Evolutionary conservation across 2,888 invertebrate species (phyloP).

Genomic region (Ganaspis brasiliensis): DNA sequence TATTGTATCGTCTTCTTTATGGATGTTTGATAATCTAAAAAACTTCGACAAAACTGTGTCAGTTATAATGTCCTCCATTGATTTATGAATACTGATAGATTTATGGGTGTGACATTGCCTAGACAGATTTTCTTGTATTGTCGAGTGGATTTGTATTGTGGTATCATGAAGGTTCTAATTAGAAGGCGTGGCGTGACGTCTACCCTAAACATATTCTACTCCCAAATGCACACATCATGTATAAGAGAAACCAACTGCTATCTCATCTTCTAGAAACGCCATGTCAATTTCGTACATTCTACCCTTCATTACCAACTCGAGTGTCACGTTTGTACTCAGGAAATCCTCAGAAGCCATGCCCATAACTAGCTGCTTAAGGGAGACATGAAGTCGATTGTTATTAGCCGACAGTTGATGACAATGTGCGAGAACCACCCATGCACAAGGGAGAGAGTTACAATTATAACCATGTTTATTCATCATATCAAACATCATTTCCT

Average conservation of each 20-base stretch:
- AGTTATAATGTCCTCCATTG: too few species aligned
- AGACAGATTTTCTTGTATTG: constrained; percentile 3
- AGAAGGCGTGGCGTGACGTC: not conserved
- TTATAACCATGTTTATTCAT: not conserved
- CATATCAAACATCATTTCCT: too few species aligned
- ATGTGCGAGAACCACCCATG: not conserved
- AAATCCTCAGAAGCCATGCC: constrained; percentile 15
- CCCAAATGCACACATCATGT: constrained; percentile 1
- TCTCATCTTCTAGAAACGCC: constrained; percentile 5
- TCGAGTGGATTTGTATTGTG: not conserved
- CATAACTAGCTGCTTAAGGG: not conserved
- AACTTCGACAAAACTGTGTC: too few species aligned
- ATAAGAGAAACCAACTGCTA: constrained; percentile 15
- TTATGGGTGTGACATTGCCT: not conserved
- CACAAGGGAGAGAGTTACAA: not conserved
- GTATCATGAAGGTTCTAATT: constrained; percentile 21
- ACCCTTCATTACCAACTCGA: constrained; percentile 16
- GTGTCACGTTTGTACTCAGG: not conserved
- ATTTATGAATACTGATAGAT: not conserved
- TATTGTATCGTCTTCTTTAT: too few species aligned
- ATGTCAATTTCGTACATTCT: constrained; percentile 31
- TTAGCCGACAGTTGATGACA: constrained; percentile 7
- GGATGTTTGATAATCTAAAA: too few species aligned
- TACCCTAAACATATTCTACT: constrained; percentile 13
- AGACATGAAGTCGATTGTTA: constrained; percentile 17